These are phyloP conservation scores for Coremacera marginata DNA, from an alignment of 2,888 invertebrate genomes.

Conservation along the genomic window DNA sequence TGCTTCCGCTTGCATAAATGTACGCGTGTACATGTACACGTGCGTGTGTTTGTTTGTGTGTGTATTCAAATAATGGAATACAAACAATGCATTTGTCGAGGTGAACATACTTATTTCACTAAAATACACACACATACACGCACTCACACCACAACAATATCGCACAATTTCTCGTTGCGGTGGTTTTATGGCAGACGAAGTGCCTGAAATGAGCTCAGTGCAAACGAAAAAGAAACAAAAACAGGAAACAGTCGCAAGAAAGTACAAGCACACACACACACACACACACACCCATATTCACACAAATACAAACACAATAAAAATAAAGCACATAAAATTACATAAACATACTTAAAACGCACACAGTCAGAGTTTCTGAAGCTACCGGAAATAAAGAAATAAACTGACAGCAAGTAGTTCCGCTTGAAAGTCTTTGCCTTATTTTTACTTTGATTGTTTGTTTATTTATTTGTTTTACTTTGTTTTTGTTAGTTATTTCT, in stretches of 20 bases:
- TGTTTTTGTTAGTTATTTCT: background rate
- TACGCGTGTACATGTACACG: background rate
- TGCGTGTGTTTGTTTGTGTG: constrained; percentile 9
- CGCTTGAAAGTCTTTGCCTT: constrained; percentile 45
- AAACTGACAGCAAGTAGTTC: constrained; percentile 53
- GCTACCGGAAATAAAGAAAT: constrained; percentile 48
- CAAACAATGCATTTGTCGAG: constrained; percentile 40
- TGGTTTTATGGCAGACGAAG: constrained; percentile 16
- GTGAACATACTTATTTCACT: constrained; percentile 36
- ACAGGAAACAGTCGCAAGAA: background rate
- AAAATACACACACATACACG: background rate
- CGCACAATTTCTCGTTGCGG: constrained; percentile 1
- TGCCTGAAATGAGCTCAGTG: background rate
- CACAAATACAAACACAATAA: background rate
- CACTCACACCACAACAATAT: constrained; percentile 13
- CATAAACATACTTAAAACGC: background rate
- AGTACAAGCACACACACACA: background rate
- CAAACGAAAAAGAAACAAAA: background rate
- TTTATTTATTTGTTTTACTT: background rate
- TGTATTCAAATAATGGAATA: constrained; percentile 33
- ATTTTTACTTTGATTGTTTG: constrained; percentile 7
- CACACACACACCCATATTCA: background rate
- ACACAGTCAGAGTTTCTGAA: constrained; percentile 6
- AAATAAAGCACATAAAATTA: background rate
- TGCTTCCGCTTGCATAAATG: constrained; percentile 7